A percentile compares a stretch with the other conserved stretches of the same genome.
Evolutionary conservation across 2,113 vertebrate genomes (phyloP).

Genomic region (Gopherus flavomarginatus): DNA sequence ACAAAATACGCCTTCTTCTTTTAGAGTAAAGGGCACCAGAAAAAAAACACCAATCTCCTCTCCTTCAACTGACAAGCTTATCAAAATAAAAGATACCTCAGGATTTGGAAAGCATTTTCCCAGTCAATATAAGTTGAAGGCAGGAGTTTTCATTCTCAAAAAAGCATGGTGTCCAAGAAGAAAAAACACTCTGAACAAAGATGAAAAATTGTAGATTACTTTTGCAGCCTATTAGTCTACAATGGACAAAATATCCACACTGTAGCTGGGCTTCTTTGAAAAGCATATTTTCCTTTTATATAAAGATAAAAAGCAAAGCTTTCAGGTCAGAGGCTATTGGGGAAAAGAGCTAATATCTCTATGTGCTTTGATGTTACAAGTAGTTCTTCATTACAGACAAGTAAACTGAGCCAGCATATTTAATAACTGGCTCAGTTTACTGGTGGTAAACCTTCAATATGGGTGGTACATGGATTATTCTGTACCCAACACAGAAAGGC

Average conservation of each 20-base stretch:
- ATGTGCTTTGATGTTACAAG: conserved; percentile 92
- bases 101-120: conserved; percentile 67
- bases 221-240: conserved; percentile 67
- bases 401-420: conserved; percentile 77
- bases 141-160: conserved; percentile 62
- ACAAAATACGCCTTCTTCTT: background rate
- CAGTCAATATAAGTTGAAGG: conserved; percentile 79
- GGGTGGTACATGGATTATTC: conserved; percentile 46
- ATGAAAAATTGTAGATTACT: conserved; percentile 69
- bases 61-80: conserved; percentile 40
- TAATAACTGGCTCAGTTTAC: no score
- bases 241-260: conserved; percentile 62
- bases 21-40: conserved; percentile 29
- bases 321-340: conserved; percentile 78
- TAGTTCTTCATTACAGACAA: conserved; percentile 81
- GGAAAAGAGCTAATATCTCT: conserved; percentile 76
- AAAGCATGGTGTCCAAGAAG: conserved; percentile 49
- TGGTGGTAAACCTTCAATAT: conserved; percentile 50
- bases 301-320: conserved; percentile 82
- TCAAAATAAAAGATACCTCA: conserved; percentile 45
- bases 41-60: background rate
- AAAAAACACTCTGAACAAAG: conserved; percentile 67
- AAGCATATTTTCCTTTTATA: conserved; percentile 80
- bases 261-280: conserved; percentile 70
- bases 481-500: conserved; percentile 3